Conservation (phyloP, 2,888 invertebrate species). For the Euspilapteryx auroguttella region DNA sequence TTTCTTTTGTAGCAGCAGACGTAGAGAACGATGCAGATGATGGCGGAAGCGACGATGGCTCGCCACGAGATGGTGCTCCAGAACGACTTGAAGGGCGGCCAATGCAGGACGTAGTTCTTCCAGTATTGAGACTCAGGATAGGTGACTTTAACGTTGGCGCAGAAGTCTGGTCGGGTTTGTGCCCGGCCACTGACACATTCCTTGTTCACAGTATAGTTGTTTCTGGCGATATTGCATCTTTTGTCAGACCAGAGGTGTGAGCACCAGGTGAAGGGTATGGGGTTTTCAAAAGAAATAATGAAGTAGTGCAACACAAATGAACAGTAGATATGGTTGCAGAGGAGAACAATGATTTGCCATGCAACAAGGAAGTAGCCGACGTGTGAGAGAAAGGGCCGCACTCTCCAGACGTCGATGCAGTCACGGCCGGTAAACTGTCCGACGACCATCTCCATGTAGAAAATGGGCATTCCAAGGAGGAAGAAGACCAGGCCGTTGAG, state of each 20-base stretch:
- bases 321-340: constrained; percentile 22
- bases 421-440: constrained; percentile 39
- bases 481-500: constrained; percentile 15
- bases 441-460: constrained; percentile 38
- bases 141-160: constrained; percentile 18
- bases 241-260: constrained; percentile 23
- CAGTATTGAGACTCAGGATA: constrained; percentile 42
- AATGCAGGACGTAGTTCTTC: constrained; percentile 17
- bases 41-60: constrained; percentile 25
- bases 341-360: constrained; percentile 21
- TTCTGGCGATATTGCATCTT: constrained; percentile 20
- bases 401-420: constrained; percentile 32
- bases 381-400: constrained; percentile 27
- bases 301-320: constrained; percentile 33
- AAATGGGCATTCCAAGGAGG: constrained; percentile 28
- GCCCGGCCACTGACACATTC: constrained; percentile 21
- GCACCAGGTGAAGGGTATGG: constrained; percentile 30
- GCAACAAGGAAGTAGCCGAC: constrained; percentile 26
- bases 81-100: neutral
- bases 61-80: constrained; percentile 22
- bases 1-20: constrained; percentile 24
- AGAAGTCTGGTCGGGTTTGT: constrained; percentile 13
- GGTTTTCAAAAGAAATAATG: constrained; percentile 35
- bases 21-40: constrained; percentile 17
- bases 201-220: constrained; percentile 30